Conservation (phyloP, 2,113 vertebrate genomes). For the Prunella fulvescens region DNA sequence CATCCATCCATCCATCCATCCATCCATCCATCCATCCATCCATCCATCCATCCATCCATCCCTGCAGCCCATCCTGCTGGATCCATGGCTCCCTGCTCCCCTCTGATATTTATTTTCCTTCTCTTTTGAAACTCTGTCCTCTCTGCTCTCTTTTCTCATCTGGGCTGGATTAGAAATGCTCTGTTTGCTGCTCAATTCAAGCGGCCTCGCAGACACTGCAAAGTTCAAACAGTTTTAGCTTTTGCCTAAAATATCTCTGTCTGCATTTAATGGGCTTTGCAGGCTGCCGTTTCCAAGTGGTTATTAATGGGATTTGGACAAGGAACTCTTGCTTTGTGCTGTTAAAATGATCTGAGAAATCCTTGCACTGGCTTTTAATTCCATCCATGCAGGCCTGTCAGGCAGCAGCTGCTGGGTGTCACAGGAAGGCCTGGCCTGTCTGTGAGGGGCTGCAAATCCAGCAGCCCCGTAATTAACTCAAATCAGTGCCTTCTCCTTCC, state of each 20-base stretch:
- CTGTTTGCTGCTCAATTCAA: conserved; percentile 20
- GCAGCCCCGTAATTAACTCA: neutral
- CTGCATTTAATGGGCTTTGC: conserved; percentile 32
- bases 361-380: neutral
- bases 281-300: neutral
- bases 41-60: neutral
- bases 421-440: neutral
- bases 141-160: neutral
- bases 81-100: rapidly evolving
- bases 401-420: neutral
- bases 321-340: neutral
- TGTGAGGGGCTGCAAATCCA: neutral
- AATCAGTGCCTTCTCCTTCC: neutral
- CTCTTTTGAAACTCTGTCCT: neutral
- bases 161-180: conserved; percentile 41
- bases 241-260: neutral
- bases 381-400: neutral
- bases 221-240: conserved; percentile 12
- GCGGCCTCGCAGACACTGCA: neutral
- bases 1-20: too few species aligned
- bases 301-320: conserved; percentile 20
- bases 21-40: too few species aligned
- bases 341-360: neutral
- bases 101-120: neutral
- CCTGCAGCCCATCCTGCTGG: neutral